Base-by-base conservation (phyloP, 2,797 vertebrate species). In the Gymnothorax reevesii region DNA sequence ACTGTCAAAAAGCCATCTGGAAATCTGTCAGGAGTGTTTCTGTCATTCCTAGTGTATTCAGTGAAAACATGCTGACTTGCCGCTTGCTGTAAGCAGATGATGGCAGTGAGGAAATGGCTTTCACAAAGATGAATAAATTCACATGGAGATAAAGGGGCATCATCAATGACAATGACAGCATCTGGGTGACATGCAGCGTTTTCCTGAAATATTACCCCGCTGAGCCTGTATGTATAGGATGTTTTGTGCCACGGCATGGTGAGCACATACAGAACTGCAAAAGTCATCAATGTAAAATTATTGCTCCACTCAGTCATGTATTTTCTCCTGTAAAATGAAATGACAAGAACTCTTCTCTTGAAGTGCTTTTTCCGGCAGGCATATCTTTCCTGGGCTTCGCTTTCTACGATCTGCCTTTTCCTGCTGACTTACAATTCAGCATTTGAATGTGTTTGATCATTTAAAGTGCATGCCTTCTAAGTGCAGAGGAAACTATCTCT, bases 41-140 rank as follows among this genome's bases (percentile, higher is more conserved):
- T 52, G 71, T 13, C 71, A 9, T n/a, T 79, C 75, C 49, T 15
- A 79, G 54, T 20, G 49, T 22, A 79, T 79, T 79, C 42, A 2
- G 75, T 54, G 75, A 54, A 79, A 66, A 79, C 15, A 79, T 54
- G 75, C 75, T 79, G 75, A 79, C 75, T 79, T 52, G 75, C 42
- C 20, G 20, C 75, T 20, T 54, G 17, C 17, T 0, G n/a, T 20
- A 52, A 79, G 13, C 75, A 54, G 49, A 13, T 7, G 49, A 22
- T 22, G 49, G 42, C 49, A 20, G 75, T 54, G 75, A 79, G 7
- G 75, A 54, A 54, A 54, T 49, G 1, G 75, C 75, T 79, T 79
- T 79, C 75, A 54, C 2, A 49, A n/a, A 79, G 75, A 79, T 52
- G 49, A 79, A 79, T 79, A n/a, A 79, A 79, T 79, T 79, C 17